Percentiles rank a stretch among this genome's conserved stretches.
Conservation (phyloP, 2,888 invertebrate species). For the Brassicogethes aeneus region DNA sequence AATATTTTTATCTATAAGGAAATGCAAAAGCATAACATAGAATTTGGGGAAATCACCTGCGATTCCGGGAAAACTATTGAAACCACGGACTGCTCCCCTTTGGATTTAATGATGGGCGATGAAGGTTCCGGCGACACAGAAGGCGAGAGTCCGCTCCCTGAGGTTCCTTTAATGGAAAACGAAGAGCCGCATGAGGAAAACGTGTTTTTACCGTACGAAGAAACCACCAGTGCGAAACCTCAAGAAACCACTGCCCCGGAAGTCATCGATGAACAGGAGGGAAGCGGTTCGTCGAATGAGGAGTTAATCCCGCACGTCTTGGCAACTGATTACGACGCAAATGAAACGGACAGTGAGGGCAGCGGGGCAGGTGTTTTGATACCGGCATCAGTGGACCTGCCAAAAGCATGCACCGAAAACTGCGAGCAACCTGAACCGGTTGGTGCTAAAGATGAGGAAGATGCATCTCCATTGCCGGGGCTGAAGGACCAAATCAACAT, state of each 20-base stretch:
- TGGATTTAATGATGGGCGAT: constrained; percentile 27
- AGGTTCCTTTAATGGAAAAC: background rate
- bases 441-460: constrained; percentile 21
- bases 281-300: background rate
- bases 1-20: constrained; percentile 55
- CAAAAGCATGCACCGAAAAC: constrained; percentile 25
- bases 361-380: background rate
- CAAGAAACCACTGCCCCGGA: background rate
- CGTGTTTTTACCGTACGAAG: background rate
- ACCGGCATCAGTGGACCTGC: constrained; percentile 8
- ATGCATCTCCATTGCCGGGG: constrained; percentile 24
- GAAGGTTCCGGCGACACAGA: constrained; percentile 25
- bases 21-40: constrained; percentile 36
- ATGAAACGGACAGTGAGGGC: background rate
- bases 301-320: background rate
- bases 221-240: background rate
- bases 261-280: background rate
- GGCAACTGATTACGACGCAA: background rate
- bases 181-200: background rate
- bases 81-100: constrained; percentile 21
- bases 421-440: constrained; percentile 28
- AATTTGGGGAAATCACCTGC: constrained; percentile 30
- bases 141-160: constrained; percentile 3
- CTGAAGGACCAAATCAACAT: constrained; percentile 28
- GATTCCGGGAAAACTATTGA: constrained; percentile 26